phyloP scores from a whole-genome alignment of 2,888 invertebrate genomes.

The Noctua pronuba region DNA sequence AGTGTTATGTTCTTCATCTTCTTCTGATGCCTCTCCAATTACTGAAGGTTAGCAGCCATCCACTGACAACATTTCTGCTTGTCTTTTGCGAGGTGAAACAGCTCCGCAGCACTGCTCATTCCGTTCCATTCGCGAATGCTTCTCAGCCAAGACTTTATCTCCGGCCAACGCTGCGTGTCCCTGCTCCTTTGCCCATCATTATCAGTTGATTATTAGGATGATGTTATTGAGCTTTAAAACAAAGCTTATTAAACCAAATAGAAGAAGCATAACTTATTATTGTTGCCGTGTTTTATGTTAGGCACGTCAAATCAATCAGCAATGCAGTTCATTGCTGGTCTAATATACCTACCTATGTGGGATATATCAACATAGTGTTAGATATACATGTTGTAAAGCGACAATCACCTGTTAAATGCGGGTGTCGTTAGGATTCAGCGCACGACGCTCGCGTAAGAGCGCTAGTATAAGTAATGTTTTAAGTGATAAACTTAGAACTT shows the following conservation, averaged over 20 bases:
- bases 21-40: not conserved
- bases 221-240: not conserved
- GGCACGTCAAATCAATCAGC: constrained; percentile 2
- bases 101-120: not conserved
- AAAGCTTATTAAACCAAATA: not conserved
- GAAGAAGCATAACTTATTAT: not conserved
- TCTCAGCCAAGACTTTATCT: not conserved
- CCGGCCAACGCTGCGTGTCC: not conserved
- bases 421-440: constrained; percentile 37
- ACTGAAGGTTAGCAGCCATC: not conserved
- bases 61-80: not conserved
- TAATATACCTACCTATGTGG: too few relatives aligned
- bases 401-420: constrained; percentile 31
- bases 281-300: not conserved
- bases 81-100: not conserved
- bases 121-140: not conserved
- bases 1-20: too few relatives aligned
- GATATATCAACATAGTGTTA: constrained; percentile 1
- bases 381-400: not conserved
- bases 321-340: not conserved
- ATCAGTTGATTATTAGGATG: not conserved
- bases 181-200: not conserved
- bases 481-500: constrained; percentile 40
- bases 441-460: constrained; percentile 29
- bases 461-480: constrained; percentile 32